Percentiles rank a stretch among this genome's conserved stretches.
Evolutionary conservation across 2,888 invertebrate species (phyloP).

Genomic region (Hirtodrosophila cameraria): DNA sequence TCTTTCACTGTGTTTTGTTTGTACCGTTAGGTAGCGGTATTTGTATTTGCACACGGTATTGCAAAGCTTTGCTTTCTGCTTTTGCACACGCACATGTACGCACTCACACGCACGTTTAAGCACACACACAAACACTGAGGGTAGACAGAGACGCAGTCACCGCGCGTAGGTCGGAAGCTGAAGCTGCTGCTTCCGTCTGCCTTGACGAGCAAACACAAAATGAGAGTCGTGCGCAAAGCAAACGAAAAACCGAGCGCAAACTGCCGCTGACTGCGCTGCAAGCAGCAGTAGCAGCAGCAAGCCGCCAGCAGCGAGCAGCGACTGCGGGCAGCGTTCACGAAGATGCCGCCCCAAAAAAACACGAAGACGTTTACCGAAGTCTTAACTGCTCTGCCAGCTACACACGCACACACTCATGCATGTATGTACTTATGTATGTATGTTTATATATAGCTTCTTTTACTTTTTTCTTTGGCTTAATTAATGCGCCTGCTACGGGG

Average conservation of each 20-base stretch:
- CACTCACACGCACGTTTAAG: slow-evolving; percentile 4
- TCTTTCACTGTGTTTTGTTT: slow-evolving; percentile 47
- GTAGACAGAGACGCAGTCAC: no score
- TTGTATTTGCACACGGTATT: slow-evolving; percentile 31
- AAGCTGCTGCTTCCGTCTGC: slow-evolving; percentile 70
- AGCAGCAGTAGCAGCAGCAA: slow-evolving; percentile 25
- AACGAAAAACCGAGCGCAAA: slow-evolving; percentile 67
- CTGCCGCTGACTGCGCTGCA: slow-evolving; percentile 43
- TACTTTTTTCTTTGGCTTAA: slow-evolving; percentile 62
- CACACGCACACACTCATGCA: slow-evolving; percentile 10
- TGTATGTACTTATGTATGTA: slow-evolving; percentile 24
- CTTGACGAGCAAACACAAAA: slow-evolving; percentile 79
- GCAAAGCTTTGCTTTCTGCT: slow-evolving; percentile 17
- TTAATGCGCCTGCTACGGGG: slow-evolving; percentile 67
- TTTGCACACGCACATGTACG: slow-evolving; percentile 5
- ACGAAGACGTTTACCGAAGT: slow-evolving; percentile 67
- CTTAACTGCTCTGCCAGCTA: slow-evolving; percentile 32
- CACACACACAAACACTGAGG: slow-evolving; percentile 2
- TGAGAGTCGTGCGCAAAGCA: slow-evolving; percentile 77
- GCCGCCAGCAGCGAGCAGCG: slow-evolving; percentile 29
- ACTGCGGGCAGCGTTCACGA: slow-evolving; percentile 38
- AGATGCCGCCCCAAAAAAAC: slow-evolving; percentile 49
- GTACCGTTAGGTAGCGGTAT: slow-evolving; percentile 46
- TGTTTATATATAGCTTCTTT: slow-evolving; percentile 52
- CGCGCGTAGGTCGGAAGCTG: slow-evolving; percentile 58